Evolutionary conservation across 2,113 vertebrate species (phyloP), one percentile per base, ranked within the genome.

Genomic region (Solenodon paradoxus): DNA sequence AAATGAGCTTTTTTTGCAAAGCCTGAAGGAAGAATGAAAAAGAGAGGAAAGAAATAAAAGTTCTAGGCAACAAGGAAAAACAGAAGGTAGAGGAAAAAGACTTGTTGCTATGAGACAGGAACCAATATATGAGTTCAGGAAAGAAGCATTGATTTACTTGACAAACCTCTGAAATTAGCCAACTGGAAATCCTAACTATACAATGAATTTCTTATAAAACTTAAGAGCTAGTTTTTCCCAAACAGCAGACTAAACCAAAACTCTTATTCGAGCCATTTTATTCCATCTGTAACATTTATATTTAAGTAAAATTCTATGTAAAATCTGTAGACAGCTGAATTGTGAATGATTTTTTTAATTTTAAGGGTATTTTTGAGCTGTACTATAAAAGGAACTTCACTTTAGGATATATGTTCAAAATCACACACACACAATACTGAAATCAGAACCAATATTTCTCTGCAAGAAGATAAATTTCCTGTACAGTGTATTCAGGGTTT

Each of bases 321-420:
- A 63, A 15, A 32, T 83, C 17, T 79, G 7, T 61, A 64, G 69
- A n/a, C 13, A 66, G 28, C 57, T 78, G 26, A 95, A 83, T 49
- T 96, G 55, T 95, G 78, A 77, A n/a, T n/a, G n/a, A n/a, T n/a
- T n/a, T n/a, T n/a, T n/a, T n/a, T n/a, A 93, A 79, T 9, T n/a
- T 63, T 55, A 42, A 64, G 12, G 55, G 7, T 69, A 92, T 83
- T 71, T 92, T 92, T 75, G 4, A 90, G 15, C 16, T 81, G 32
- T 53, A 77, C 13, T 77, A 24, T 64, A 30, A 35, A 75, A 87
- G 26, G 7, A 90, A 83, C 6, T 90, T 94, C 11, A 28, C 32
- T 75, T 96, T 94, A 64, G 24, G 90, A 64, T n/a, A 79, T 69
- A 68, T 13, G 63, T 75, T 85, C 28, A 35, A 94, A 80, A 72